These are phyloP conservation scores for Sebastes steindachneri DNA, from an alignment of 2,797 vertebrate species.

Conservation along the genomic window DNA sequence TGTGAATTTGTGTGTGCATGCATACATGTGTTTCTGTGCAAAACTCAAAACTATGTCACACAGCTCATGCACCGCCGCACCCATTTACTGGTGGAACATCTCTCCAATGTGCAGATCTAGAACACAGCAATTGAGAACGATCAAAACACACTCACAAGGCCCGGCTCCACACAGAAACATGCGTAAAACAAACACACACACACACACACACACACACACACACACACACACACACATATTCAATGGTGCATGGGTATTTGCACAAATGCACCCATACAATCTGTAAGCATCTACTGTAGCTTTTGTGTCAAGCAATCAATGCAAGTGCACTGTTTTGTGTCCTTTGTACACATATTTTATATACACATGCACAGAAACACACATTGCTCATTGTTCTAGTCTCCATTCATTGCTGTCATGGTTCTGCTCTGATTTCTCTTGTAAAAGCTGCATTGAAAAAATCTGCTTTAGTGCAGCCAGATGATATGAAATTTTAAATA, in stretches of 20 bases:
- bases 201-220: conserved; percentile 9
- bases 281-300: conserved; percentile 30
- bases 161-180: conserved; percentile 32
- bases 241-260: conserved; percentile 54
- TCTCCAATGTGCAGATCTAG: conserved; percentile 63
- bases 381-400: neutral
- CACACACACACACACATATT: conserved; percentile 1
- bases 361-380: neutral
- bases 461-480: neutral
- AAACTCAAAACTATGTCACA: conserved; percentile 72
- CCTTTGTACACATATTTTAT: conserved; percentile 19
- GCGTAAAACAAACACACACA: neutral
- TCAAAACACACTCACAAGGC: conserved; percentile 75
- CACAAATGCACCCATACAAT: conserved; percentile 34
- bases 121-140: conserved; percentile 77
- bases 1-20: neutral
- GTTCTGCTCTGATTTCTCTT: conserved; percentile 51
- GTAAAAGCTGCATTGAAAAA: conserved; percentile 15
- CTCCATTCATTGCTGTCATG: conserved; percentile 5
- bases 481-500: neutral
- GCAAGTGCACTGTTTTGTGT: conserved; percentile 57
- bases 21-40: conserved; percentile 28
- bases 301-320: conserved; percentile 49
- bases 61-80: conserved; percentile 69
- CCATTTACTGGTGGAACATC: conserved; percentile 74